Evolutionary conservation across 2,113 vertebrate species (phyloP).

Genomic region (Dromaius novaehollandiae): DNA sequence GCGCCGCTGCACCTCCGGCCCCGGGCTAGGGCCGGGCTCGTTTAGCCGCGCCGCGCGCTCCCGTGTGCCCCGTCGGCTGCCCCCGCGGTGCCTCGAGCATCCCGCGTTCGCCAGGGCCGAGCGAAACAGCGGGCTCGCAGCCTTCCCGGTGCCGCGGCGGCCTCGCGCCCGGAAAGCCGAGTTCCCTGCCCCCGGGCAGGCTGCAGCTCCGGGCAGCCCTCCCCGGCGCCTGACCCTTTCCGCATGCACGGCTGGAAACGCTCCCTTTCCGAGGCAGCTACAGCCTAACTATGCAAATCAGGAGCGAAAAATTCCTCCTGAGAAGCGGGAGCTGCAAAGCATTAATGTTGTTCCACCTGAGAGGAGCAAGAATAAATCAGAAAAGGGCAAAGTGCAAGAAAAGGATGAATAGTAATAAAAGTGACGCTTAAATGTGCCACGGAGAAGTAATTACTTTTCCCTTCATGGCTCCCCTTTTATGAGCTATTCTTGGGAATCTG

Average conservation of each 20-base stretch:
- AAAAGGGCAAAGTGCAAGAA: slow-evolving; percentile 58
- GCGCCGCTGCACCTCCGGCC: background rate
- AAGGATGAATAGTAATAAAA: slow-evolving; percentile 65
- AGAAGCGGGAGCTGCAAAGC: slow-evolving; percentile 34
- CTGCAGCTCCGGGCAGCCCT: background rate
- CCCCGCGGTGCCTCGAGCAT: no score
- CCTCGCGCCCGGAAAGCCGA: no score
- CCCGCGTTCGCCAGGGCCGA: no score
- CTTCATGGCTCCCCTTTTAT: background rate
- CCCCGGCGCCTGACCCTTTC: background rate
- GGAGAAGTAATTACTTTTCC: slow-evolving; percentile 54
- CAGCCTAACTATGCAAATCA: background rate
- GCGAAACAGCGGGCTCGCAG: no score
- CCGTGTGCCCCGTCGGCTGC: no score
- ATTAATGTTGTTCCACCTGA: slow-evolving; percentile 56
- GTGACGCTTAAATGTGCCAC: slow-evolving; percentile 52
- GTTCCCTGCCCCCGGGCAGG: background rate
- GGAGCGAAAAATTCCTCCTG: slow-evolving; percentile 25
- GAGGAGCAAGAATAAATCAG: slow-evolving; percentile 67
- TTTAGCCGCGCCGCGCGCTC: no score
- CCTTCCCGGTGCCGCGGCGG: no score
- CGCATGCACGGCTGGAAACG: rapidly evolving
- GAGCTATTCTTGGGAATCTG: background rate
- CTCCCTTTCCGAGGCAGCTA: rapidly evolving
- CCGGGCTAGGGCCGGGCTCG: no score